Conservation (phyloP, 64 coral and sea anemone species). For the Anthopleura sola region DNA sequence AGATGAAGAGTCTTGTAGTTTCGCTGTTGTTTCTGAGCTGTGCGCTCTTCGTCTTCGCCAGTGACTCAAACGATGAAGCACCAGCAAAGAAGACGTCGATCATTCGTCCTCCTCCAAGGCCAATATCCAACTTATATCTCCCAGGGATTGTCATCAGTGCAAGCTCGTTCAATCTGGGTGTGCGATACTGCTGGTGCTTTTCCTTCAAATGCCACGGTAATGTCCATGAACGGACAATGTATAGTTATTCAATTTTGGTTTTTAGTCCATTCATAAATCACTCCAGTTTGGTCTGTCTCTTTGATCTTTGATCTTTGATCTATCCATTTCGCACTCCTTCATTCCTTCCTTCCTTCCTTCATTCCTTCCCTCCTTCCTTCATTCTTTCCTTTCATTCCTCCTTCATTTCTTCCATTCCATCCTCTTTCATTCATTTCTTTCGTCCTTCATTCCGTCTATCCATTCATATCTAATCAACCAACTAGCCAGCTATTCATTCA, state of each 20-base stretch:
- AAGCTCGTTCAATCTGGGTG: not conserved
- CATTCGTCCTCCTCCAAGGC: not conserved
- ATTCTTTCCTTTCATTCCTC: not conserved
- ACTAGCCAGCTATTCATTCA: no score
- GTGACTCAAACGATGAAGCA: not conserved
- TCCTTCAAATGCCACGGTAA: not conserved
- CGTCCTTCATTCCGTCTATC: no score
- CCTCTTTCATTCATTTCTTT: no score
- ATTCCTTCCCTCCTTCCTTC: not conserved
- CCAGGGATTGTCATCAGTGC: not conserved
- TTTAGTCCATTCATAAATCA: no score
- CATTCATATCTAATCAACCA: no score
- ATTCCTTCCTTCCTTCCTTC: no score
- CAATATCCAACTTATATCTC: not conserved
- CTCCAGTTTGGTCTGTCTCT: no score
- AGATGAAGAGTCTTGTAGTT: conserved; percentile 7
- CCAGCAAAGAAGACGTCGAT: not conserved
- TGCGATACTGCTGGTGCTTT: not conserved
- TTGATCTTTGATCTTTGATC: no score
- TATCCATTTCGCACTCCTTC: no score
- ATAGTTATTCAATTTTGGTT: no score
- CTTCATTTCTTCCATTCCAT: not conserved
- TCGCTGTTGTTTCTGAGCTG: not conserved
- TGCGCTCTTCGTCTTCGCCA: not conserved
- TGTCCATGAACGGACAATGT: no score